Percentiles rank a stretch among this genome's conserved stretches.
Conservation (phyloP, 1,140 invertebrate genomes). For the Pristionchus pacificus region DNA sequence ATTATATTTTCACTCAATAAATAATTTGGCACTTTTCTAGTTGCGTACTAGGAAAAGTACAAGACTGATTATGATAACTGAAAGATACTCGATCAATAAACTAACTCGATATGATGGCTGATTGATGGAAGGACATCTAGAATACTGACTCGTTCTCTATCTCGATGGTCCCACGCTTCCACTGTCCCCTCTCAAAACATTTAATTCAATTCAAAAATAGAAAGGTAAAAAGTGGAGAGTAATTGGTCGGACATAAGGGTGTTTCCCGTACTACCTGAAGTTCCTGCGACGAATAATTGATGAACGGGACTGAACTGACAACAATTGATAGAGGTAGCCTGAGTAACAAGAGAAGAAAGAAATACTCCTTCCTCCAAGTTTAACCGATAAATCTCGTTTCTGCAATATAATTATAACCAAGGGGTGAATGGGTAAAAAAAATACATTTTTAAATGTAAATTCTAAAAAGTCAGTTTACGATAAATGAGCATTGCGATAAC, state of each 20-base stretch:
- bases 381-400: constrained; percentile 83
- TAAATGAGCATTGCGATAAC: no score
- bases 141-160: constrained; percentile 70
- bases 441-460: no score
- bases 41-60: no score
- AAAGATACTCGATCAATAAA: no score
- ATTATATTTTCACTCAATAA: no score
- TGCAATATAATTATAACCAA: constrained; percentile 58
- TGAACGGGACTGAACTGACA: constrained; percentile 82
- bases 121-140: constrained; percentile 86
- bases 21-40: no score
- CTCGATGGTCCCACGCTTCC: constrained; percentile 90
- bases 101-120: no score
- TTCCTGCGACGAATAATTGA: constrained; percentile 80
- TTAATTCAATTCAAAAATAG: no score
- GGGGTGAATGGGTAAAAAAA: constrained; percentile 17
- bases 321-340: constrained; percentile 70
- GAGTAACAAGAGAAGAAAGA: constrained; percentile 74
- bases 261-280: constrained; percentile 59
- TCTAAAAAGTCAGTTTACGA: no score
- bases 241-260: no score
- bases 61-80: no score
- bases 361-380: constrained; percentile 94
- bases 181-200: constrained; percentile 77
- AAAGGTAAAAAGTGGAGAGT: no score